Base-by-base conservation (phyloP, 1,140 invertebrate genomes). In the Antheraea pernyi region DNA sequence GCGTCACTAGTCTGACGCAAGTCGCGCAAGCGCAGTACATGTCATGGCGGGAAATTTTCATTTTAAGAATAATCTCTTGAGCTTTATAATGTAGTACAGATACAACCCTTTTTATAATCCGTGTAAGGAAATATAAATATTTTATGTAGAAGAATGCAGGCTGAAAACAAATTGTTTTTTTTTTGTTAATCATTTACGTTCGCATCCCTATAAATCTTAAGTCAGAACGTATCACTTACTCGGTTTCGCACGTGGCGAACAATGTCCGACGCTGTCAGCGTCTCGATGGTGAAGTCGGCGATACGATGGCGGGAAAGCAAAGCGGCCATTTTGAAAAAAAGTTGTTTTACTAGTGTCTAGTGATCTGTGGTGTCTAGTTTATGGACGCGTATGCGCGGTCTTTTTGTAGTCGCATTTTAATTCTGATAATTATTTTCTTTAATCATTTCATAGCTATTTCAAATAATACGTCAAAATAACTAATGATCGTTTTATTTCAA, bases 321-420 rank as follows among this genome's bases (percentile, higher is more conserved):
- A 61, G 74, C 78, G 71, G 80, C 83, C 82, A 85, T 85, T 69
- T 84, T 85, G 80, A 82, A 87, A 83, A n/a, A 73, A 81, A 85
- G 81, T 82, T 61, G 76, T 77, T 76, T 70, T 59, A 75, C 78
- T 77, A 78, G 82, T n/a, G 72, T 79, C 78, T 83, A 79, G 75
- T 53, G 46, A 16, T 53, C 46, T 53, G 46, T 16, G 16, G 46
- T 53, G 13, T 53, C 46, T 53, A 53, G 46, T 53, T 53, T 53
- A 53, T 53, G 46, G 46, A 53, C 10, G 46, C 16, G 16, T 53
- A 53, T 53, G 46, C 5, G 46, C 46, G 46, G 46, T 6, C 11
- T 53, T 16, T 53, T 53, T 53, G 46, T 53, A 53, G 46, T 53
- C 46, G 46, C 46, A 53, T 53, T 53, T 53, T 53, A 53, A 53